Evolutionary conservation across 2,797 vertebrate genomes (phyloP).

Genomic region (Morelia viridis): DNA sequence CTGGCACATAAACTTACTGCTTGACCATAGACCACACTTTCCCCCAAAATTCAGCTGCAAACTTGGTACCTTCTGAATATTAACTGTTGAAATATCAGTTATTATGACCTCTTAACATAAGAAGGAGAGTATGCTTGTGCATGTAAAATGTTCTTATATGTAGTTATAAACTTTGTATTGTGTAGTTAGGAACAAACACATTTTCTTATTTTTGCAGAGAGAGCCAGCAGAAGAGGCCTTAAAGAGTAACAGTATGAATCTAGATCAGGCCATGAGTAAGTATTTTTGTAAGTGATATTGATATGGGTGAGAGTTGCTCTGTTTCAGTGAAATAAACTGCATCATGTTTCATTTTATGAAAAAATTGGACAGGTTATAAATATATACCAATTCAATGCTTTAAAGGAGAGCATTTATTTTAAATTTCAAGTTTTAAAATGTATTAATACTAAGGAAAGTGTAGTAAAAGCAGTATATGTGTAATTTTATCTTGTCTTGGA

Average conservation of each 20-base stretch:
- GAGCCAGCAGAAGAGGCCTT: conserved; percentile 98
- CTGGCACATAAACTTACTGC: not conserved
- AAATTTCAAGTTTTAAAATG: conserved; percentile 1
- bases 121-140: not conserved
- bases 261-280: conserved; percentile 99
- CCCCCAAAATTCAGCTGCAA: not conserved
- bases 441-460: not conserved
- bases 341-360: conserved; percentile 22
- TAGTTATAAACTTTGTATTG: not conserved
- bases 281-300: conserved; percentile 48
- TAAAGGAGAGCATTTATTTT: not conserved
- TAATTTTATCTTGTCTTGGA: not conserved
- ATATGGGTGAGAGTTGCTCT: not conserved
- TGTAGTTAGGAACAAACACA: not conserved
- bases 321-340: not conserved
- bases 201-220: conserved; percentile 79
- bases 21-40: not conserved
- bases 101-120: not conserved
- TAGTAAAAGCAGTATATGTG: not conserved
- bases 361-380: not conserved
- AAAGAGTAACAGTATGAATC: conserved; percentile 98
- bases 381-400: not conserved
- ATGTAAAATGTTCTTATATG: not conserved
- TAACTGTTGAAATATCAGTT: not conserved
- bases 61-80: not conserved